Base-by-base conservation (phyloP, 2,797 vertebrate genomes). In the Alauda arvensis region DNA sequence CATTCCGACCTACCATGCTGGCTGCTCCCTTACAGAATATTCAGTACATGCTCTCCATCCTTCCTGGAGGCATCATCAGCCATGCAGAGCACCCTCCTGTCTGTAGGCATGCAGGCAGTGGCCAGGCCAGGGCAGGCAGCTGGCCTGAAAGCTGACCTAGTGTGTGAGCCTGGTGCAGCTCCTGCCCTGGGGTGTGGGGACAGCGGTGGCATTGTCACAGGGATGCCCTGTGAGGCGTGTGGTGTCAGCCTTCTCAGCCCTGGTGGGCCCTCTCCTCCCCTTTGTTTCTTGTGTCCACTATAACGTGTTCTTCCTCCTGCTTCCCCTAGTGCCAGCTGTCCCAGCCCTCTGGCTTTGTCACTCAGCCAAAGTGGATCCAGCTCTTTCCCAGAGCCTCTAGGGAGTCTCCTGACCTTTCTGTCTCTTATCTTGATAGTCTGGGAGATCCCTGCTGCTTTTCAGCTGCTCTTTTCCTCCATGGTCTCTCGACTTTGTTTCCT, bases 371-470 rank as follows among this genome's bases (percentile, higher is more conserved):
- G 69, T 13, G 1, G 77, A 88, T 67, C 67, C 87, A 90, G 84
- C 79, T 83, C 88, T 90, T 88, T 87, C 46, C 18, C 29, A 1
- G 2, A 78, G 66, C 42, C 82, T 79, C 70, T 60, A n/a, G 77
- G 84, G 88, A 94, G 77, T 83, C 70, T 94, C 53, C 77, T 78
- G 82, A 91, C 90, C 87, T 94, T 91, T 90, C 82, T 20, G 13
- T 88, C 46, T 88, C 81, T 83, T 69, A 49, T 80, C 69, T 80
- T 6, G 18, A n/a, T 77, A 49, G 53, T 70, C 67, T 85, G 74
- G 56, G 84, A 56, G 79, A 68, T 85, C 57, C 25, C 60, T 33
- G 53, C 63, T 78, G 79, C 67, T 60, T 88, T 71, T 76, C 70
- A 90, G 79, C 77, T 5, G 2, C 56, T 71, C 7, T 89, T 37